Evolutionary conservation across 2,888 invertebrate species (phyloP).

Genomic region (Eristalinus aeneus): DNA sequence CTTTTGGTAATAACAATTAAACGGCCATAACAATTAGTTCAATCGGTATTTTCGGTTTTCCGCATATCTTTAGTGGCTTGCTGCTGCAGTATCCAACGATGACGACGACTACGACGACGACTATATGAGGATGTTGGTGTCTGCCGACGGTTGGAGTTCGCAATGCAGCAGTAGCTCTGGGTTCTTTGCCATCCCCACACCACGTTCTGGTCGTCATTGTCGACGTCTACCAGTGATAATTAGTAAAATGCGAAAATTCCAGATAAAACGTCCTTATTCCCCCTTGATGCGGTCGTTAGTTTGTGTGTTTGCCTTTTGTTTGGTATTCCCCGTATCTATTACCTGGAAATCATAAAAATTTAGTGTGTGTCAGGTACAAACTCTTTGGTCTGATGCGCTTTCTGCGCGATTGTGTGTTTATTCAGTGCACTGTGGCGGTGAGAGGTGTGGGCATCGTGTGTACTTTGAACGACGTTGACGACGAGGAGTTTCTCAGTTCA

Average conservation of each 20-base stretch:
- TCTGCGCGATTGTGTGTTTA: conserved; percentile 55
- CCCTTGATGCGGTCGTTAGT: not conserved
- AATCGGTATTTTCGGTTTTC: conserved; percentile 66
- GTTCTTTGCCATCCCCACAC: not conserved
- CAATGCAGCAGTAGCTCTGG: conserved; percentile 12
- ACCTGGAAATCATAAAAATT: conserved; percentile 49
- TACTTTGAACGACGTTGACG: not conserved
- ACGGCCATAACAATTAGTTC: conserved; percentile 65
- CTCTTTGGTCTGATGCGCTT: conserved; percentile 25
- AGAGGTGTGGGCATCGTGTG: not conserved
- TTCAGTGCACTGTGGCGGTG: conserved; percentile 47
- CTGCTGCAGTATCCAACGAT: not conserved
- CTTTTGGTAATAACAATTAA: conserved; percentile 62
- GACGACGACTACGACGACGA: conserved; percentile 12
- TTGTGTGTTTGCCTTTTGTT: conserved; percentile 2
- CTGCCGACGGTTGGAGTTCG: conserved; percentile 1
- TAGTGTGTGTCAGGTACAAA: conserved; percentile 20
- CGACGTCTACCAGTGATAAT: conserved; percentile 37
- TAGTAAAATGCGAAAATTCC: conserved; percentile 64
- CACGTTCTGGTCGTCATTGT: not conserved
- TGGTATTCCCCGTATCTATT: conserved; percentile 30
- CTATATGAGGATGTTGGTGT: not conserved
- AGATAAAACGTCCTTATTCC: conserved; percentile 43
- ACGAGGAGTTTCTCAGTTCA: not conserved
- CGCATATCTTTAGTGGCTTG: conserved; percentile 55